A percentile compares a stretch with the other conserved stretches of the same genome.
Conservation (phyloP, 2,888 invertebrate species). For the Mellilla xanthometata region DNA sequence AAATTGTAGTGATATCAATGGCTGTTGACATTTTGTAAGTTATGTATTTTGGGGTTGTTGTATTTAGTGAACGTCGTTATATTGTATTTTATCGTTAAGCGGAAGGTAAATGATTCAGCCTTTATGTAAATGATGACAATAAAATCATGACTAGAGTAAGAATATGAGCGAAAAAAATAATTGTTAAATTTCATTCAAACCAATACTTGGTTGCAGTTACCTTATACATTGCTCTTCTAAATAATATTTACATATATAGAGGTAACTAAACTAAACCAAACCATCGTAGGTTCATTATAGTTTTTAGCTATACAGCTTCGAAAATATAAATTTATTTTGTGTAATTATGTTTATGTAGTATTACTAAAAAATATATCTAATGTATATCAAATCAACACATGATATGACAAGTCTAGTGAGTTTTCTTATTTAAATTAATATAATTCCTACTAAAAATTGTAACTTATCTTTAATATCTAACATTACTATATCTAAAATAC, state of each 20-base stretch:
- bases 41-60: conserved; percentile 70
- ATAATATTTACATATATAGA: too few relatives aligned
- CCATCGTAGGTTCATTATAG: too few relatives aligned
- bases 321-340: too few relatives aligned
- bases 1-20: conserved; percentile 70
- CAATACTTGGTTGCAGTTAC: too few relatives aligned
- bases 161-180: not conserved
- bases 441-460: not conserved
- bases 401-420: conserved; percentile 20
- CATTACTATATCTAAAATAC: conserved; percentile 36
- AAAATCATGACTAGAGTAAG: conserved; percentile 22
- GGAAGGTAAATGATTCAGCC: conserved; percentile 45
- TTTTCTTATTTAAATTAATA: conserved; percentile 7
- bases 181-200: conserved; percentile 8
- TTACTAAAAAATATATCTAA: too few relatives aligned
- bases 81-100: conserved; percentile 50
- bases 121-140: conserved; percentile 67
- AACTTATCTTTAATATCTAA: conserved; percentile 2
- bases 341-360: too few relatives aligned
- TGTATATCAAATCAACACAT: too few relatives aligned
- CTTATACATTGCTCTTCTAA: too few relatives aligned
- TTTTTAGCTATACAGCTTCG: too few relatives aligned
- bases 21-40: conserved; percentile 76
- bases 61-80: conserved; percentile 56
- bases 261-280: too few relatives aligned